These are phyloP conservation scores for Platycheirus rosarum DNA, from an alignment of 2,888 invertebrate genomes.

Conservation along the genomic window DNA sequence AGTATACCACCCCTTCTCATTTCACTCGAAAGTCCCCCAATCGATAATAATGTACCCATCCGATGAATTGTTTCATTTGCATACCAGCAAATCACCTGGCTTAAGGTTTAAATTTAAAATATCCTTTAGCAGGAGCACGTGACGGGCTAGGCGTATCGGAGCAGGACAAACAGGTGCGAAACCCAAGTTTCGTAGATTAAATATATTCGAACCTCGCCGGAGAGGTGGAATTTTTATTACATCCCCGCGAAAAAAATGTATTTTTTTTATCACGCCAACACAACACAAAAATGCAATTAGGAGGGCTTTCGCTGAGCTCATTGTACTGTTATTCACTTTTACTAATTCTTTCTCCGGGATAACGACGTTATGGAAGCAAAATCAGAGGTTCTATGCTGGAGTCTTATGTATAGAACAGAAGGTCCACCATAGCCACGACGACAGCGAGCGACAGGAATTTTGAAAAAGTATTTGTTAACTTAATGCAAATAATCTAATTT, in stretches of 20 bases:
- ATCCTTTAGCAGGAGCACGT: no score
- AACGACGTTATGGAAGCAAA: neutral
- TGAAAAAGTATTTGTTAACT: slow-evolving; percentile 22
- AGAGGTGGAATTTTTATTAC: slow-evolving; percentile 19
- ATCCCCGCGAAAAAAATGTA: neutral
- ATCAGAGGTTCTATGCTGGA: slow-evolving; percentile 13
- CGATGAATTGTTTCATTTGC: slow-evolving; percentile 48
- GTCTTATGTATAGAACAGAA: neutral
- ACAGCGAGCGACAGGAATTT: neutral
- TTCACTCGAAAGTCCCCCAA: neutral
- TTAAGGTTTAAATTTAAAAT: slow-evolving; percentile 34
- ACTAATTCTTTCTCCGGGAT: slow-evolving; percentile 20
- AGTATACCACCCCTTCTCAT: neutral
- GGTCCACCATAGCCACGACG: neutral
- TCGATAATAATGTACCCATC: slow-evolving; percentile 25
- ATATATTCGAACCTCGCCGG: slow-evolving; percentile 4
- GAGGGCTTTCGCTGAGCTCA: slow-evolving; percentile 24
- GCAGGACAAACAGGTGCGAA: no score
- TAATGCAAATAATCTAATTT: slow-evolving; percentile 36
- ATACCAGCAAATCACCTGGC: slow-evolving; percentile 42
- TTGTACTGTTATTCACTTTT: slow-evolving; percentile 24
- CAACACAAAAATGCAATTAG: slow-evolving; percentile 50
- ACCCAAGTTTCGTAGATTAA: slow-evolving; percentile 20
- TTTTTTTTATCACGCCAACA: slow-evolving; percentile 29
- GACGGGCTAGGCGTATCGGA: no score